Evolutionary conservation across 2,888 invertebrate genomes (phyloP), one percentile per base, ranked within the genome.

Genomic region (Myathropa florea): DNA sequence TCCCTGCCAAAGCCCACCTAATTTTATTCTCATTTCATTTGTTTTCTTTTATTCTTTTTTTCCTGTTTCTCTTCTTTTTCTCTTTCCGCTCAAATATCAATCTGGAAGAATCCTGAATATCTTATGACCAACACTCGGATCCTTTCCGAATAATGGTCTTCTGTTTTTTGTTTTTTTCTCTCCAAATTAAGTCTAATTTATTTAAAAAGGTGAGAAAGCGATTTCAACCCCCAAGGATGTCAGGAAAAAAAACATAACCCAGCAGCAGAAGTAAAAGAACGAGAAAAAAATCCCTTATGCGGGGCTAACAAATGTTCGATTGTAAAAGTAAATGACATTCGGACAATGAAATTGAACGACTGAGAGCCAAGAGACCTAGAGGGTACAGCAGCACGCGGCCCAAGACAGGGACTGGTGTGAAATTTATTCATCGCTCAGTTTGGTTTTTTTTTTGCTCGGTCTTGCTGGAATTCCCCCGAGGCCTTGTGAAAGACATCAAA

Each of bases 291-390:
- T 60, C 63, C 72, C 68, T 73, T 55, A 67, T 36, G 60, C 67
- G 46, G 72, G 57, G 59, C 18, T 86, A 83, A 86, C 86, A 83
- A 86, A 86, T 86, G 86, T 83, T 83, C 78, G 60, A 83, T 79
- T 86, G 83, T 86, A 86, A 86, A 86, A 86, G 70, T 86, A 86
- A 83, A 86, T 86, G 86, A 86, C 86, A 86, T 86, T 86, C 86
- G 86, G 86, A 86, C 86, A 86, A 83, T 86, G 86, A 86, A 86
- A 83, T 79, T 83, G 86, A 86, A 86, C 78, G 82, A 79, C 85
- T 78, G 59, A 77, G 68, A 46, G 72, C 67, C 72, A 39, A 73
- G 81, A 77, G 77, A 78, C 81, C 61, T 39, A 18, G 30, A 10
- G 10, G 30, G 26, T 57, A 73, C 75, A 57, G 39, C 28, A 76